These are phyloP conservation scores for Marmota flaviventris DNA, from an alignment of 2,113 vertebrate species.

Conservation along the genomic window DNA sequence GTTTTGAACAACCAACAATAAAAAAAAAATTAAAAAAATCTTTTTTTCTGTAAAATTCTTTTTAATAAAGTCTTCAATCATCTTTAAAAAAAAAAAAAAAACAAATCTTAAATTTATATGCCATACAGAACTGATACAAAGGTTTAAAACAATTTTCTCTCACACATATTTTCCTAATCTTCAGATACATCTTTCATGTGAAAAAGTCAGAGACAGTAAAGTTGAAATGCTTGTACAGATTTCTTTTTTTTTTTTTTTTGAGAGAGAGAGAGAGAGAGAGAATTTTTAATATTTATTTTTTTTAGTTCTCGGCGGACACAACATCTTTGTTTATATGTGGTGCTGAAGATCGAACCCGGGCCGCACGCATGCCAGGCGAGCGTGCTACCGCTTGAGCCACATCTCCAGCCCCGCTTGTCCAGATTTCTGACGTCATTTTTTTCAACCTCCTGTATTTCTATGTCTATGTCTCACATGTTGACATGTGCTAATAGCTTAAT, in stretches of 20 bases:
- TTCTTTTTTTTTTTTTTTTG: not conserved
- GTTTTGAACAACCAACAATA: too few relatives aligned
- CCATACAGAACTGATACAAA: not conserved
- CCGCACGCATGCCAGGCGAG: too few relatives aligned
- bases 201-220: conserved; percentile 40
- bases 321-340: too few relatives aligned
- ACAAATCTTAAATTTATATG: conserved; percentile 18
- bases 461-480: not conserved
- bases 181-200: not conserved
- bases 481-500: conserved; percentile 9
- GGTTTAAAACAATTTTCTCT: not conserved
- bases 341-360: too few relatives aligned
- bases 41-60: too few relatives aligned
- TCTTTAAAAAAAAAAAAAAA: too few relatives aligned
- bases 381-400: too few relatives aligned
- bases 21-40: too few relatives aligned
- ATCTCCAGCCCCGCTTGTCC: not conserved
- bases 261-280: too few relatives aligned
- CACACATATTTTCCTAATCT: conserved; percentile 31
- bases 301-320: too few relatives aligned
- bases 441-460: not conserved
- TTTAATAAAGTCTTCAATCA: too few relatives aligned
- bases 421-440: not conserved
- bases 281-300: too few relatives aligned
- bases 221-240: conserved; percentile 25